Base-by-base conservation (phyloP, 1,140 invertebrate species). In the Drosophila kepulauana region DNA sequence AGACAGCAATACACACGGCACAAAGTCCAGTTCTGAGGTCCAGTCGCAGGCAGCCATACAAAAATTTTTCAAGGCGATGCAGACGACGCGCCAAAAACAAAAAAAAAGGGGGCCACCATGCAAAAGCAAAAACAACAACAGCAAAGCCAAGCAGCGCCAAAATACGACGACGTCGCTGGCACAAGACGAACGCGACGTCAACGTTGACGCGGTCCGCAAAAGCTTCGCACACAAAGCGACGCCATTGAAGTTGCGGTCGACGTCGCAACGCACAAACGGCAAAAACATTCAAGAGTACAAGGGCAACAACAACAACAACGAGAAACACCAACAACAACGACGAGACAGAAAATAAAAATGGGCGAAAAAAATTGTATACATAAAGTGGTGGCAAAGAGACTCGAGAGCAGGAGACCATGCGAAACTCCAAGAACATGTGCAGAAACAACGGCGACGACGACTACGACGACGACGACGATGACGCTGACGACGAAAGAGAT, bases 371-470 rank as follows among this genome's bases (percentile, higher is more conserved):
- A 46, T 81, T 75, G 59, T 78, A 88, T 88, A 84, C 82, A 87
- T 88, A 87, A 80, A 75, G 69, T 69, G 41, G 35, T 56, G 73
- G 81, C 76, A 33, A 66, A 56, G 49, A 54, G 71, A 59, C 11
- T 13, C 3, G 33, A 52, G 51, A 70, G 73, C 49, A 88, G 67
- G 54, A 88, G 72, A 38, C 25, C 58, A 63, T n/a, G 63, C 75
- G 70, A 84, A 88, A 85, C 85, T 88, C 86, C 85, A 88, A 88
- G 85, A 88, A 88, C 84, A 88, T 88, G 85, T 88, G 84, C 84
- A 88, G 84, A 84, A 86, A 86, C 82, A 86, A 79, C 33, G 33
- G 33, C 68, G 68, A 72, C 71, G 64, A 59, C 63, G 43, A n/a
- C 51, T n/a, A 48, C 15, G 43, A 59, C 46, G 54, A 57, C 57